Percentiles rank a stretch among this genome's conserved stretches.
phyloP scores from a whole-genome alignment of 2,888 invertebrate genomes.

The Euplexia lucipara region DNA sequence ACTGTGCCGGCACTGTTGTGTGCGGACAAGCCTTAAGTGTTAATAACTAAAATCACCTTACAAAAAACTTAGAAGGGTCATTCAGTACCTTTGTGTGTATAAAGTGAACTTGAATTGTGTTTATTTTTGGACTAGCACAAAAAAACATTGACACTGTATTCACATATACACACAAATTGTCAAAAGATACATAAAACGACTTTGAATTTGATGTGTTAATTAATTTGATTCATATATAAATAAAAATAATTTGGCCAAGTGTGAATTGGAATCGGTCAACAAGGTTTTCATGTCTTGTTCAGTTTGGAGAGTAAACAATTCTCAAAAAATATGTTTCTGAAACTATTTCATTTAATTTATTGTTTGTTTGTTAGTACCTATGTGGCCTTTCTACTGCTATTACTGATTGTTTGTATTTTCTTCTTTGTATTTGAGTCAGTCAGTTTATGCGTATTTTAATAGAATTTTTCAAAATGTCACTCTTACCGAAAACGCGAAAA shows the following conservation, averaged over 20 bases:
- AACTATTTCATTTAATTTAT: no score
- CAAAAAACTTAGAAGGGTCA: slow-evolving; percentile 12
- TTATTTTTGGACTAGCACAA: slow-evolving; percentile 32
- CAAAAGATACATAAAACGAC: slow-evolving; percentile 22
- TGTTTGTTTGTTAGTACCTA: no score
- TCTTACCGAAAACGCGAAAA: no score
- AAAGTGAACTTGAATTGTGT: slow-evolving; percentile 35
- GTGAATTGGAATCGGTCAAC: not conserved
- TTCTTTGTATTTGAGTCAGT: no score
- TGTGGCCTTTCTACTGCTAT: no score
- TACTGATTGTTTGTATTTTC: no score
- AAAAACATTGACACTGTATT: slow-evolving; percentile 55
- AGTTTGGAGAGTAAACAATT: not conserved
- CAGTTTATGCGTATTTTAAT: no score
- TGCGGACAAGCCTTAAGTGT: no score
- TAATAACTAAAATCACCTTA: slow-evolving; percentile 25
- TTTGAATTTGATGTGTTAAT: slow-evolving; percentile 50
- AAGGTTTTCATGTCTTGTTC: not conserved
- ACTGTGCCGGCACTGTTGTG: no score
- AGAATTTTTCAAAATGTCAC: no score
- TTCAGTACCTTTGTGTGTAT: not conserved
- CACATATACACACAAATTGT: slow-evolving; percentile 50
- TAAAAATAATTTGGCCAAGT: slow-evolving; percentile 20
- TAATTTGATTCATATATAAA: slow-evolving; percentile 32
- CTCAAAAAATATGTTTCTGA: no score